Percentiles rank a stretch among this genome's conserved stretches.
Evolutionary conservation across 2,113 vertebrate species (phyloP).

Genomic region (Corapipo altera): DNA sequence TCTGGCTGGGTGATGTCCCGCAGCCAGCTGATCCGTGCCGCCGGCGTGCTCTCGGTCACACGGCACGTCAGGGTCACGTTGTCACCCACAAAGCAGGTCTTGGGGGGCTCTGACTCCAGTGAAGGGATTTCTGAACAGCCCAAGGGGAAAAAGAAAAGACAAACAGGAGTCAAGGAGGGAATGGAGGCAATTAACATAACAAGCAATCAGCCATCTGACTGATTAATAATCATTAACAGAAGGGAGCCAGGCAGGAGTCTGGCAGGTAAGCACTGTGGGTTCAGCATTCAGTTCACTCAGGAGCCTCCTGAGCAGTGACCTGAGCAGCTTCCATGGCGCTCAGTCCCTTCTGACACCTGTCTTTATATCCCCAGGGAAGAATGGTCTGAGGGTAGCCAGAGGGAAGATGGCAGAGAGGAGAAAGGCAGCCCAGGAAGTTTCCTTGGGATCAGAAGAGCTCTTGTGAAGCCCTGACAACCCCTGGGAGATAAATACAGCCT

Average conservation of each 20-base stretch:
- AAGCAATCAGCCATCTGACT: not conserved
- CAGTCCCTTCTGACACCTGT: not conserved
- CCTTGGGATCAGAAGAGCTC: not conserved
- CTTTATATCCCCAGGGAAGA: not conserved
- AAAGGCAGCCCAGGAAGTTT: not conserved
- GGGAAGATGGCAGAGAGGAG: not conserved
- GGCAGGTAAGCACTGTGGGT: not conserved
- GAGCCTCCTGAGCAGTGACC: not conserved
- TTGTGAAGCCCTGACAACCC: not conserved
- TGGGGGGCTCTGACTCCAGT: constrained; percentile 77
- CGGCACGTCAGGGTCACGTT: constrained; percentile 79
- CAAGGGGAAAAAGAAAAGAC: not conserved
- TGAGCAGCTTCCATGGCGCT: fast-evolving
- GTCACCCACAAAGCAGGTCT: constrained; percentile 74
- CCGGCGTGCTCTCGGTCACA: constrained; percentile 72
- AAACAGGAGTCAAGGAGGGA: not conserved
- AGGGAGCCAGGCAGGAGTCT: not conserved
- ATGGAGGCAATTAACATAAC: not conserved
- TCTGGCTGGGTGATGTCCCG: constrained; percentile 57
- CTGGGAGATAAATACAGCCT: not conserved
- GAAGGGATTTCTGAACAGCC: constrained; percentile 76
- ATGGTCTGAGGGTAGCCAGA: fast-evolving
- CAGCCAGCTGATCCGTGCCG: constrained; percentile 82
- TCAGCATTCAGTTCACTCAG: not conserved
- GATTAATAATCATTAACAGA: constrained; percentile 50